These are phyloP conservation scores for Phrynocephalus vlangalii DNA, from an alignment of 2,797 vertebrate genomes.

Conservation along the genomic window DNA sequence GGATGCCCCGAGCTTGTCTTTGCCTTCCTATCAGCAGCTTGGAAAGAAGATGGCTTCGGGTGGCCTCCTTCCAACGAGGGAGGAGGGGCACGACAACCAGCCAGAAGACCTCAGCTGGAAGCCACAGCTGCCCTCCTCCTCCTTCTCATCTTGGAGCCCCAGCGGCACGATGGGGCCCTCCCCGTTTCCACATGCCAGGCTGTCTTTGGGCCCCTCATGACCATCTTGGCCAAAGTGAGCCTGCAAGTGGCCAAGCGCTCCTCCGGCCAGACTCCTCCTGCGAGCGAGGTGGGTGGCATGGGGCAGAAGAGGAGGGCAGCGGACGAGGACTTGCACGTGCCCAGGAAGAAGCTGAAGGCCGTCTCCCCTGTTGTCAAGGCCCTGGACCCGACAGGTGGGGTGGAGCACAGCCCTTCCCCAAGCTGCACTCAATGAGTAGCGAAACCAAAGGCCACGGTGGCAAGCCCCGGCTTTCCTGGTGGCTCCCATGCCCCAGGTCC, in stretches of 20 bases:
- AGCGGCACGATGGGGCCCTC: constrained; percentile 27
- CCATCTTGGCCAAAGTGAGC: constrained; percentile 79
- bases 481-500: constrained; percentile 67
- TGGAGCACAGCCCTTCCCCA: constrained; percentile 64
- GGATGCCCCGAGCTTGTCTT: constrained; percentile 55
- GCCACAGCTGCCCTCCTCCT: not conserved
- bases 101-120: constrained; percentile 62
- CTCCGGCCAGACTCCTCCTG: constrained; percentile 14
- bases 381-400: constrained; percentile 75
- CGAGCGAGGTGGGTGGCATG: constrained; percentile 67
- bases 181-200: constrained; percentile 56
- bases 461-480: constrained; percentile 57
- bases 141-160: constrained; percentile 55
- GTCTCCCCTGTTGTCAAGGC: constrained; percentile 72
- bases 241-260: constrained; percentile 62
- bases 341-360: constrained; percentile 71
- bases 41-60: not conserved
- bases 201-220: constrained; percentile 80
- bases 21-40: constrained; percentile 16
- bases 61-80: constrained; percentile 11
- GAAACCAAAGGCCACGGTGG: constrained; percentile 65
- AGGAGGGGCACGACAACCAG: constrained; percentile 73
- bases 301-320: constrained; percentile 64
- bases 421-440: constrained; percentile 41
- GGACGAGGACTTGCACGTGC: constrained; percentile 68